These are phyloP conservation scores for Phragmatobia fuliginosa DNA, from an alignment of 2,888 invertebrate species.

Conservation along the genomic window DNA sequence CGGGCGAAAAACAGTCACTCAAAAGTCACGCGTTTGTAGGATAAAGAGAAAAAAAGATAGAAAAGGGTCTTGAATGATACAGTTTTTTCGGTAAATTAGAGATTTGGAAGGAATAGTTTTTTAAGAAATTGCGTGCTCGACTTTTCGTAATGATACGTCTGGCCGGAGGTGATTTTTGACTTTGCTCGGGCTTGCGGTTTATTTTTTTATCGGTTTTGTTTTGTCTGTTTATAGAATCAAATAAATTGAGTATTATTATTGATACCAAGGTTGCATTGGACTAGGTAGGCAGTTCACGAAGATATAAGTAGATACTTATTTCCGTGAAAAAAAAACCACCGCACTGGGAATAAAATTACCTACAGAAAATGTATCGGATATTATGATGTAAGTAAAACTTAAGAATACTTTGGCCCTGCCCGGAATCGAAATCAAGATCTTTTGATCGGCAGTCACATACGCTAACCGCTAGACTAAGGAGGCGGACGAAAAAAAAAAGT, in stretches of 20 bases:
- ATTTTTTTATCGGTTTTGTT: constrained; percentile 41
- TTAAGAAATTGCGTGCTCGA: constrained; percentile 82
- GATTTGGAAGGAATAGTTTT: constrained; percentile 71
- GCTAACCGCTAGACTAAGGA: too few relatives aligned
- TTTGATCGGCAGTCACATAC: too few relatives aligned
- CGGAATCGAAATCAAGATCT: too few relatives aligned
- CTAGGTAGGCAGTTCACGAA: background rate
- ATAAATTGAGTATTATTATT: constrained; percentile 27
- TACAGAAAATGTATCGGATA: too few relatives aligned
- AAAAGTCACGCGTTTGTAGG: constrained; percentile 81
- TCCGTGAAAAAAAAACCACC: background rate
- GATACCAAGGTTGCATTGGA: background rate
- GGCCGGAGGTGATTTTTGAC: constrained; percentile 53
- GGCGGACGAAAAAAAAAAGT: too few relatives aligned
- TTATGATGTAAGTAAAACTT: too few relatives aligned
- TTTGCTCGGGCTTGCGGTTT: constrained; percentile 48
- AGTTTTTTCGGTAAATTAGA: constrained; percentile 85
- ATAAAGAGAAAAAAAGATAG: constrained; percentile 64
- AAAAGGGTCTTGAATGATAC: constrained; percentile 81
- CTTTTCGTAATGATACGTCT: constrained; percentile 77
- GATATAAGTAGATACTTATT: background rate
- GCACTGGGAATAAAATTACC: too few relatives aligned
- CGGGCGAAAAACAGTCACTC: constrained; percentile 82
- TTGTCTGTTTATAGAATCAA: constrained; percentile 30
- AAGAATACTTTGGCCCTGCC: too few relatives aligned